phyloP scores from a whole-genome alignment of 2,797 vertebrate species.

The Poecilia gillii region DNA sequence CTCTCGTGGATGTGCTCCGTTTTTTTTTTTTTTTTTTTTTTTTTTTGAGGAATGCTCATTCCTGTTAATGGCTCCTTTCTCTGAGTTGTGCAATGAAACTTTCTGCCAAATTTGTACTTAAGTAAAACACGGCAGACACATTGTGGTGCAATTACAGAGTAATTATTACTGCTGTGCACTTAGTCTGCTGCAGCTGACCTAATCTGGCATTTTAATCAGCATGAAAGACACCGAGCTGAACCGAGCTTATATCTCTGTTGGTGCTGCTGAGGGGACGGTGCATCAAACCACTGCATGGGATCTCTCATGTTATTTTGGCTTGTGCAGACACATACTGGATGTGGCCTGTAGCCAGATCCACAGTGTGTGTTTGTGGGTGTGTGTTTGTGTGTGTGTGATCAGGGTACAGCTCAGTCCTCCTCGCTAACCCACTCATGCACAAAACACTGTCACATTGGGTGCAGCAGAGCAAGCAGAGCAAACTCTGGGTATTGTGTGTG shows the following conservation, averaged over 20 bases:
- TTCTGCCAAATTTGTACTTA: constrained; percentile 17
- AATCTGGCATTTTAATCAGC: constrained; percentile 68
- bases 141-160: constrained; percentile 59
- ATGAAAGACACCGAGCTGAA: constrained; percentile 62
- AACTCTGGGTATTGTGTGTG: constrained; percentile 61
- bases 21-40: neutral
- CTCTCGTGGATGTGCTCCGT: constrained; percentile 36
- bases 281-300: constrained; percentile 35
- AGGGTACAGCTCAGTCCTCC: constrained; percentile 47
- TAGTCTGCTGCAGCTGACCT: constrained; percentile 63
- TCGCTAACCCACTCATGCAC: constrained; percentile 52
- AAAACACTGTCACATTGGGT: constrained; percentile 67
- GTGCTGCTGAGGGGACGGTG: constrained; percentile 49
- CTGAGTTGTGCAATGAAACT: constrained; percentile 2
- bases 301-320: constrained; percentile 63
- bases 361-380: constrained; percentile 30
- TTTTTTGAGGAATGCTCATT: constrained; percentile 26
- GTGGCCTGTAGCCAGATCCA: constrained; percentile 59
- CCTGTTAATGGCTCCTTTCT: constrained; percentile 38
- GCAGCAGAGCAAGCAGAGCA: constrained; percentile 46
- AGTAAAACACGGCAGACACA: constrained; percentile 48
- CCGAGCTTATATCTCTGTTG: constrained; percentile 45
- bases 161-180: constrained; percentile 63
- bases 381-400: constrained; percentile 26
- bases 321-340: constrained; percentile 61